These are phyloP conservation scores for Micromussa lordhowensis DNA, from an alignment of 92 coral and sea anemone genomes.

Conservation along the genomic window DNA sequence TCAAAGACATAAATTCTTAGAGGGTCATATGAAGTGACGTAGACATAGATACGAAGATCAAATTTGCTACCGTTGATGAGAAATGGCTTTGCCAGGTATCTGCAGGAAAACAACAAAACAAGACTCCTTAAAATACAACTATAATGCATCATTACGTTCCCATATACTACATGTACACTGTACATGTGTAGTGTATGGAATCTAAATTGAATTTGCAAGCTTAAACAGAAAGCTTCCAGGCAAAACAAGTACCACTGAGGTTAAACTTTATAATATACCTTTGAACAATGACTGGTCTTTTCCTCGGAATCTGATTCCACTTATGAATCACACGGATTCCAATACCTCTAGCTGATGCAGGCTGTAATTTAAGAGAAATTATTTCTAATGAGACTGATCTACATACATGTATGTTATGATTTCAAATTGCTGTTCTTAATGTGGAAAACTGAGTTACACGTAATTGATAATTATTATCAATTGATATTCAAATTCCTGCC, in stretches of 20 bases:
- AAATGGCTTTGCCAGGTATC: slow-evolving; percentile 95
- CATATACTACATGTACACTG: background rate
- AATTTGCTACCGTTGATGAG: slow-evolving; percentile 97
- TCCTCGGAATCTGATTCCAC: slow-evolving; percentile 97
- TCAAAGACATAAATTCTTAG: slow-evolving; percentile 94
- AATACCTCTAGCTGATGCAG: slow-evolving; percentile 99
- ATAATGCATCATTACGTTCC: background rate
- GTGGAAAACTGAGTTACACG: no score
- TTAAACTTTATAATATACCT: slow-evolving; percentile 50
- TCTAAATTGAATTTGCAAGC: no score
- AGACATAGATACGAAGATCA: slow-evolving; percentile 96
- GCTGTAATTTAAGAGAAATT: slow-evolving; percentile 62
- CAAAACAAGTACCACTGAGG: no score
- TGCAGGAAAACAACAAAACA: slow-evolving; percentile 21
- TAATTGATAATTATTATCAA: no score
- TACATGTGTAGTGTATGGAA: no score
- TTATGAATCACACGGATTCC: slow-evolving; percentile 95
- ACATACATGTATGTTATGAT: background rate
- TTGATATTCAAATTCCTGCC: background rate
- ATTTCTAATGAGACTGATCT: no score
- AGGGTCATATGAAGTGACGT: slow-evolving; percentile 94
- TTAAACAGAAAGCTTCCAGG: no score
- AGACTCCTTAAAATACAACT: background rate
- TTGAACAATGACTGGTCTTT: slow-evolving; percentile 94
- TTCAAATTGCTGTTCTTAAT: no score